These are phyloP conservation scores for Nomada ruficornis DNA, from an alignment of 2,888 invertebrate species.

Conservation along the genomic window DNA sequence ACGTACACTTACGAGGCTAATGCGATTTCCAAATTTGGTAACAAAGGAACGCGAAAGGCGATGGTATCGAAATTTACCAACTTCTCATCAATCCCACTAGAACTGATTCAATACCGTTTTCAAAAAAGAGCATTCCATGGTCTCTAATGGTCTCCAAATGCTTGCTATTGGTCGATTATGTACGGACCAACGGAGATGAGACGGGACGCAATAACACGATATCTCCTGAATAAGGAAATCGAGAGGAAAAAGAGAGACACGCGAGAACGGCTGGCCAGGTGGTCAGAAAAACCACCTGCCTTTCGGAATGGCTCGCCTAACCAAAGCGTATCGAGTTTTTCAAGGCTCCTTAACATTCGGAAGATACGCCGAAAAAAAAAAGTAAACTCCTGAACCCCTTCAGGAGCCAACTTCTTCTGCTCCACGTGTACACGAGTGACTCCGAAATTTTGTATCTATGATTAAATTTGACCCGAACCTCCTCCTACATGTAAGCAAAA, in stretches of 20 bases:
- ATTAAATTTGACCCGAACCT: background rate
- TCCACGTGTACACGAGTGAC: conserved; percentile 21
- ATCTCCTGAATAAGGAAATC: conserved; percentile 65
- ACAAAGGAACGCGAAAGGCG: too few relatives aligned
- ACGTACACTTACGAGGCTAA: too few relatives aligned
- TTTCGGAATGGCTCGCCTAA: conserved; percentile 58
- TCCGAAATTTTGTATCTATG: background rate
- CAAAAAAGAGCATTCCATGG: background rate
- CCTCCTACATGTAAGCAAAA: too few relatives aligned
- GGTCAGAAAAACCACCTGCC: conserved; percentile 73
- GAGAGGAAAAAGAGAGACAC: conserved; percentile 43
- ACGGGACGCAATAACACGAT: conserved; percentile 55
- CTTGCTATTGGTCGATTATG: conserved; percentile 1
- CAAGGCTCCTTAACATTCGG: conserved; percentile 38
- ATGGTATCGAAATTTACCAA: too few relatives aligned
- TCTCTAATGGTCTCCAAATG: background rate
- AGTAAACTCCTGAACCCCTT: conserved; percentile 20
- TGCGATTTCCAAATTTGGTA: too few relatives aligned
- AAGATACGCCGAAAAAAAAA: conserved; percentile 28
- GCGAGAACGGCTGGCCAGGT: conserved; percentile 67
- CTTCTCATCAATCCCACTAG: too few relatives aligned
- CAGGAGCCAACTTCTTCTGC: background rate
- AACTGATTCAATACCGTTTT: too few relatives aligned
- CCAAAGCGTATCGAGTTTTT: conserved; percentile 65
- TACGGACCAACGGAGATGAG: conserved; percentile 41